phyloP scores from a whole-genome alignment of 2,113 vertebrate species.

The Numida meleagris region DNA sequence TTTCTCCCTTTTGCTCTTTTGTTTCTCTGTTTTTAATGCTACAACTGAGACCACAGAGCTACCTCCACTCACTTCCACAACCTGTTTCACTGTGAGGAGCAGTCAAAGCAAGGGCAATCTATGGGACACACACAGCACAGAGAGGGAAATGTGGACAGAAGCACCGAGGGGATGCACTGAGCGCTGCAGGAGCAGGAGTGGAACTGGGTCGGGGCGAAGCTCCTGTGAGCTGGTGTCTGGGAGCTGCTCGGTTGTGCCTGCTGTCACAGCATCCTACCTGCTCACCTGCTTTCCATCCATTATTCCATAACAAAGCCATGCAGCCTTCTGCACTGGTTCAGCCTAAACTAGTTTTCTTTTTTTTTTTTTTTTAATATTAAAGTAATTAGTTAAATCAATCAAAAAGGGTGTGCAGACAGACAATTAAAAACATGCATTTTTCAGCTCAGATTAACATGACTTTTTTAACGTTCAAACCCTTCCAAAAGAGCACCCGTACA shows the following conservation, averaged over 20 bases:
- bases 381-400: background rate
- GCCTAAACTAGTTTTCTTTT: background rate
- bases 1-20: background rate
- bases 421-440: background rate
- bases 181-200: rapidly evolving
- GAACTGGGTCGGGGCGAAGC: background rate
- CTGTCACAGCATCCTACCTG: rapidly evolving
- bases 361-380: background rate
- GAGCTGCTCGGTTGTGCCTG: no score
- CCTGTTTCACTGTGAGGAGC: background rate
- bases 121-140: background rate
- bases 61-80: background rate
- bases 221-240: background rate
- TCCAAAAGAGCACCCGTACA: background rate
- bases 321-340: background rate
- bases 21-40: background rate
- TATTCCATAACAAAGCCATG: background rate
- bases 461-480: background rate
- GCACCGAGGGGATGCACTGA: rapidly evolving
- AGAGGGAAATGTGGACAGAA: background rate
- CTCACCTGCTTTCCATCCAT: background rate
- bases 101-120: rapidly evolving
- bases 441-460: background rate
- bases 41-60: background rate
- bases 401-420: background rate